Evolutionary conservation across 2,113 vertebrate genomes (phyloP), one percentile per base, ranked within the genome.

Genomic region (Galbula dea): DNA sequence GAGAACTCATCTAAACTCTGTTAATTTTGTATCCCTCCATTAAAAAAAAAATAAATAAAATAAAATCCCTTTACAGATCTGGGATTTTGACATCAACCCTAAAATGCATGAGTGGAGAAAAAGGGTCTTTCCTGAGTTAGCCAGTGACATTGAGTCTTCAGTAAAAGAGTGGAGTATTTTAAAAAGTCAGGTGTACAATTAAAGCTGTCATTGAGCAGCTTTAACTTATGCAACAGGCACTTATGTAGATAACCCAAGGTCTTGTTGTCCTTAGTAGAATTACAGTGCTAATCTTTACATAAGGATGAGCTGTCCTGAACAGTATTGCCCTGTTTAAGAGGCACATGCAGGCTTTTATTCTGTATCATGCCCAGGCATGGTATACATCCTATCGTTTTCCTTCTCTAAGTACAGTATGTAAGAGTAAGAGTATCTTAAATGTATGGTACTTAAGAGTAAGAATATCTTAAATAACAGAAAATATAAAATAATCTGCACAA

Each of bases 161-260:
- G 1, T 15, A 71, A 41, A 59, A 79, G 67, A 66, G 17, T 63
- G 29, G 29, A 45, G 52, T 36, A 62, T 78, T 92, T 88, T 62
- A 77, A 91, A 93, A 86, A 61, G 92, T 89, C 95, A 91, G 65
- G 84, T 94, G 61, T 94, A 69, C 48, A 61, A 94, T 93, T 91
- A 91, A 94, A 96, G 96, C 73, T 92, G 88, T 79, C 86, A 80
- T 80, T 92, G 87, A 97, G 80, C 87, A 97, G 95, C 93, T 97
- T 96, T 97, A 94, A 90, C 83, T 89, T 95, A 96, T 80, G 93
- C 93, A 96, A 97, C 90, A 95, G 83, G 93, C 89, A 94, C 68
- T 96, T 95, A 95, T 68, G 59, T 90, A 91, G 94, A 90, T 74
- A 77, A 84, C 95, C 46, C 71, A 92, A 94, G 95, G 93, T 86